Conservation (phyloP, 2,888 invertebrate genomes). For the Hirtodrosophila trivittata region DNA sequence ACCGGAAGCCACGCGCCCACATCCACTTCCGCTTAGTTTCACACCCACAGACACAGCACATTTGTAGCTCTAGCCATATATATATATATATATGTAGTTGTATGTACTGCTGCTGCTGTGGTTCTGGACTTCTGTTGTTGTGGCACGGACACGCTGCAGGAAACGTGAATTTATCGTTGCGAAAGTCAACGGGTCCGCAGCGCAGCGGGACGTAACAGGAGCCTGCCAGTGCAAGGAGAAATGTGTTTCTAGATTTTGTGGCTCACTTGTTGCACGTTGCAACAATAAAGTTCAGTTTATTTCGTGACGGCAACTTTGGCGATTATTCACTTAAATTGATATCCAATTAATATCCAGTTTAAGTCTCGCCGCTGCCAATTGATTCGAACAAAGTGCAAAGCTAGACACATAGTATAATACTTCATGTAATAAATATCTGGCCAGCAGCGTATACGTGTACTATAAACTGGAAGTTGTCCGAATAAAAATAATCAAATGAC, state of each 20-base stretch:
- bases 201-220: conserved; percentile 42
- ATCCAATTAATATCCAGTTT: conserved; percentile 40
- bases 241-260: conserved; percentile 41
- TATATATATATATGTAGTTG: conserved; percentile 1
- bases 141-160: conserved; percentile 66
- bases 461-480: conserved; percentile 69
- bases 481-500: conserved; percentile 74
- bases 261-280: conserved; percentile 68
- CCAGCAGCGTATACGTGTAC: conserved; percentile 26
- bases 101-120: conserved; percentile 27
- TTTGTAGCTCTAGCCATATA: no score
- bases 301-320: conserved; percentile 36
- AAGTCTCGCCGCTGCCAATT: conserved; percentile 25
- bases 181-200: conserved; percentile 56
- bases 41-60: conserved; percentile 49
- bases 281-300: conserved; percentile 44
- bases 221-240: conserved; percentile 12
- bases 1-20: conserved; percentile 69
- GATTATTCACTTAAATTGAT: conserved; percentile 36
- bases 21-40: conserved; percentile 64
- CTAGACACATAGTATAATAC: conserved; percentile 9
- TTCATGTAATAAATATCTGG: conserved; percentile 21
- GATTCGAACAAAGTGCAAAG: conserved; percentile 47
- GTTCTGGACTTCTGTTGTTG: conserved; percentile 39
- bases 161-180: conserved; percentile 73